A percentile compares a stretch with the other conserved stretches of the same genome.
These are phyloP conservation scores for Dicyrtoma fusca DNA, from an alignment of 2,888 invertebrate species.

Conservation along the genomic window DNA sequence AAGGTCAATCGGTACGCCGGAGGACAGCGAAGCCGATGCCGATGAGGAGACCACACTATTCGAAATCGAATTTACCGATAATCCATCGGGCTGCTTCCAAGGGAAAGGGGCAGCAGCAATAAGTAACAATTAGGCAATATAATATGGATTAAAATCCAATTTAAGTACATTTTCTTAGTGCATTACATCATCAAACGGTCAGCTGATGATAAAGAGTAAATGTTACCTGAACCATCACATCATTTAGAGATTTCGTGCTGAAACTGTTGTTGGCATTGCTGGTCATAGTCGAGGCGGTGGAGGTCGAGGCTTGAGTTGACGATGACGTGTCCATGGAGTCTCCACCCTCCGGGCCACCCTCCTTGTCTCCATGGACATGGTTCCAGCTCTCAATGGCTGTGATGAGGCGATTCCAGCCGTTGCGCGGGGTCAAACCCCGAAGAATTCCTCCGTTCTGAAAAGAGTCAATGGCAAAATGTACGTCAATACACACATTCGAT, in stretches of 20 bases:
- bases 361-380: slow-evolving; percentile 41
- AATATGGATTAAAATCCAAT: background rate
- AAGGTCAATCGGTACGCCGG: too few relatives aligned
- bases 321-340: slow-evolving; percentile 18
- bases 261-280: slow-evolving; percentile 2
- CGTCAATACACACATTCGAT: too few relatives aligned
- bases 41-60: too few relatives aligned
- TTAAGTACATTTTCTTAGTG: slow-evolving; percentile 6
- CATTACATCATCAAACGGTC: background rate
- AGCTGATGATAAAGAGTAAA: background rate
- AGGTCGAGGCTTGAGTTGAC: slow-evolving; percentile 7
- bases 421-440: slow-evolving; percentile 48
- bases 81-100: too few relatives aligned
- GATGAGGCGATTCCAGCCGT: slow-evolving; percentile 55
- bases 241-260: slow-evolving; percentile 44
- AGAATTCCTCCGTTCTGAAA: slow-evolving; percentile 54
- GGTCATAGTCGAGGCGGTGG: slow-evolving; percentile 37
- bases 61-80: too few relatives aligned
- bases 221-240: slow-evolving; percentile 51
- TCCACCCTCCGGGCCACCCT: slow-evolving; percentile 9
- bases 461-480: too few relatives aligned
- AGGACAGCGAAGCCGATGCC: too few relatives aligned
- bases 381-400: slow-evolving; percentile 54
- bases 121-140: background rate
- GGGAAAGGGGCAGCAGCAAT: background rate